These are phyloP conservation scores for Simalia tracyae DNA, from an alignment of 2,797 vertebrate genomes.

Conservation along the genomic window DNA sequence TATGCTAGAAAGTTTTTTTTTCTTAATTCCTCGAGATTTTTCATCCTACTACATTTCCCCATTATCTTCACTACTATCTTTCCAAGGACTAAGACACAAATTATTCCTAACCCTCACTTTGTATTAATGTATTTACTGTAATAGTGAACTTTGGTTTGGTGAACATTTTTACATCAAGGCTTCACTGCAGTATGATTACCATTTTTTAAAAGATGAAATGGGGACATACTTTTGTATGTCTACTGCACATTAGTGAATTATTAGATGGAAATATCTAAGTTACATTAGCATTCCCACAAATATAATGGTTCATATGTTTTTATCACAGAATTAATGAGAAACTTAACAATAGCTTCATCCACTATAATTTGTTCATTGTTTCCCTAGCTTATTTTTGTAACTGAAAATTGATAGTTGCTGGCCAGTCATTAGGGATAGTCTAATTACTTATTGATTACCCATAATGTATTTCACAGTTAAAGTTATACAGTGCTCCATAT, in stretches of 20 bases:
- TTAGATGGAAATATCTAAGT: background rate
- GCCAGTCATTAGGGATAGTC: conserved; percentile 19
- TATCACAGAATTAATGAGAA: conserved; percentile 10
- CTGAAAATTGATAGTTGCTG: conserved; percentile 9
- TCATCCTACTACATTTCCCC: background rate
- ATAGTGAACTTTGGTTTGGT: background rate
- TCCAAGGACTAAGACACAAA: background rate
- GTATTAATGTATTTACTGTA: background rate
- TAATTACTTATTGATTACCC: conserved; percentile 40
- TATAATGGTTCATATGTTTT: background rate
- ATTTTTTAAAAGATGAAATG: background rate
- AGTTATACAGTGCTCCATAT: conserved; percentile 8
- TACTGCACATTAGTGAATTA: background rate
- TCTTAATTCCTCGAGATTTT: background rate
- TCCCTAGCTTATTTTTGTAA: conserved; percentile 11
- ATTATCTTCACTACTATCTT: background rate
- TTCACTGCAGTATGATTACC: background rate
- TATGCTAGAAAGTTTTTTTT: background rate
- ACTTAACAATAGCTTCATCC: background rate
- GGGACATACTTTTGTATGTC: background rate
- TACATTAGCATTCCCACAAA: conserved; percentile 3
- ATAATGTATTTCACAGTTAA: conserved; percentile 26
- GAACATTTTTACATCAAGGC: background rate
- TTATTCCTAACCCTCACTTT: background rate
- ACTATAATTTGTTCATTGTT: background rate